Percentiles rank a stretch among this genome's conserved stretches.
Conservation (phyloP, 1,140 invertebrate species). For the Diachasma alloeum region DNA sequence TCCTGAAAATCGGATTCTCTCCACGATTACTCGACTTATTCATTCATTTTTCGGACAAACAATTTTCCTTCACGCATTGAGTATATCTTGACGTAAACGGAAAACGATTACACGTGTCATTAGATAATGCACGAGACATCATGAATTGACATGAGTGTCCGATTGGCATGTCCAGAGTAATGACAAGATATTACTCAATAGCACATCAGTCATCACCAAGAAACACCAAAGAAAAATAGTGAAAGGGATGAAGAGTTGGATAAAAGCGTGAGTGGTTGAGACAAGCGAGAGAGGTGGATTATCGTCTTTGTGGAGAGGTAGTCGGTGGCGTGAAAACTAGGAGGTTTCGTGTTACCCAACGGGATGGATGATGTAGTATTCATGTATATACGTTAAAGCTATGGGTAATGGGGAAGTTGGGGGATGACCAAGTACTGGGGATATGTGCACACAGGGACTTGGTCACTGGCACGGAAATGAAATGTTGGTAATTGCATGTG, state of each 20-base stretch:
- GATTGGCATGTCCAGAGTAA: too few relatives aligned
- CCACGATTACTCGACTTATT: too few relatives aligned
- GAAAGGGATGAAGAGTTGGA: background rate
- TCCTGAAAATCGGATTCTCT: too few relatives aligned
- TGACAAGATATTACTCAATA: too few relatives aligned
- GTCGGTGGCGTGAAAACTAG: background rate
- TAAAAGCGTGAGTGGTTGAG: background rate
- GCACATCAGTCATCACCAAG: too few relatives aligned
- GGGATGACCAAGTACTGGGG: background rate
- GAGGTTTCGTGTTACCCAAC: background rate
- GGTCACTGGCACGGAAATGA: background rate
- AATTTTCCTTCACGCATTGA: too few relatives aligned
- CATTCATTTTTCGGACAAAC: too few relatives aligned
- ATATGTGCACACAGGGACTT: background rate
- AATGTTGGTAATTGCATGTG: constrained; percentile 12
- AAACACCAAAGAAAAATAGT: too few relatives aligned
- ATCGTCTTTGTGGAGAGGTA: background rate
- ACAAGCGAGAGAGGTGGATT: background rate
- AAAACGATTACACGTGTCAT: too few relatives aligned
- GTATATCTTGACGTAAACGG: too few relatives aligned
- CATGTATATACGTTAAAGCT: background rate
- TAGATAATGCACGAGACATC: too few relatives aligned
- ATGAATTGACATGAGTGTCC: too few relatives aligned
- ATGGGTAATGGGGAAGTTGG: background rate
- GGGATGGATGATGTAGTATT: background rate